These are phyloP conservation scores for Lepidocolaptes lacrymiger DNA, from an alignment of 2,797 vertebrate species.

Conservation along the genomic window DNA sequence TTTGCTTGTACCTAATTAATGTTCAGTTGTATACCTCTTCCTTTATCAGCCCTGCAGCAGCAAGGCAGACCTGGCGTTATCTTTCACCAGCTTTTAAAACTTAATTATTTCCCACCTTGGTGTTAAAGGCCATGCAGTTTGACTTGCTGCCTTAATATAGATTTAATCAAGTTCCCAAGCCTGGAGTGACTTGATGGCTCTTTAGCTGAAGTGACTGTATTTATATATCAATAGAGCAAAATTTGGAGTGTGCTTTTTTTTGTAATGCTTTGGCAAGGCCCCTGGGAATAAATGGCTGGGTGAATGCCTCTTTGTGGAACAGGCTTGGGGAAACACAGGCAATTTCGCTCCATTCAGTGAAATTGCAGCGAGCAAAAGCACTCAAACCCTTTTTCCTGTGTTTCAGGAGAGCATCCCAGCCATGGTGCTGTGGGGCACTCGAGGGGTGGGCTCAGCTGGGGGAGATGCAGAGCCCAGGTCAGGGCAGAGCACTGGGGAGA, in stretches of 20 bases:
- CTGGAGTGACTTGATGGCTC: conserved; percentile 48
- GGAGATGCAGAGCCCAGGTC: not conserved
- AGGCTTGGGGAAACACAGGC: not conserved
- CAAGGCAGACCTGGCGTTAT: conserved; percentile 75
- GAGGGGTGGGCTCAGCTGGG: not conserved
- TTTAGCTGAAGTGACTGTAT: conserved; percentile 52
- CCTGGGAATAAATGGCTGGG: conserved; percentile 2
- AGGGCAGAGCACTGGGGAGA: not conserved
- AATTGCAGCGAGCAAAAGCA: not conserved
- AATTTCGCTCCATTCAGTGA: not conserved
- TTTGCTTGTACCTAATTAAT: conserved; percentile 86
- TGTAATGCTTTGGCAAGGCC: conserved; percentile 1
- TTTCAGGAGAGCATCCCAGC: not conserved
- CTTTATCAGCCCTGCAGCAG: conserved; percentile 76
- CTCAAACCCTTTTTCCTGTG: not conserved
- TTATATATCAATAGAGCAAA: conserved; percentile 20
- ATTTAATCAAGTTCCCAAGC: conserved; percentile 71
- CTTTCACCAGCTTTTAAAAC: conserved; percentile 79
- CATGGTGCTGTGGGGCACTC: not conserved
- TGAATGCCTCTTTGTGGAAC: not conserved
- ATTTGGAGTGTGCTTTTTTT: not conserved
- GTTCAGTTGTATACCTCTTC: conserved; percentile 75
- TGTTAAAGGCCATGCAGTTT: conserved; percentile 70
- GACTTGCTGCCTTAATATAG: conserved; percentile 52
- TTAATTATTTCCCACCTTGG: conserved; percentile 79